Evolutionary conservation across 2,113 vertebrate genomes (phyloP).

Genomic region (Tragelaphus buxtoni): DNA sequence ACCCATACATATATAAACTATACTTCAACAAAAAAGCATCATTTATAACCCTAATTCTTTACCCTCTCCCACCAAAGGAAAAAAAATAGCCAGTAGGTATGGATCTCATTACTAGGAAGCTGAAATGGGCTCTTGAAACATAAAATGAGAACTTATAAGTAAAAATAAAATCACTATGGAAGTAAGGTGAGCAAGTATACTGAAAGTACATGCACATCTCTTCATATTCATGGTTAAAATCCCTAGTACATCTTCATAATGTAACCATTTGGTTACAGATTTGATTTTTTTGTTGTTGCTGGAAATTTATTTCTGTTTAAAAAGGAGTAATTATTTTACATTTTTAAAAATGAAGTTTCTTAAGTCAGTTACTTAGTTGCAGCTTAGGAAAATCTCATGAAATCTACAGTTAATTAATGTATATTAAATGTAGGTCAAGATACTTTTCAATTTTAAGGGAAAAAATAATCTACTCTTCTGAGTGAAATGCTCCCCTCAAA

Average conservation of each 20-base stretch:
- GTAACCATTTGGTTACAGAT: neutral
- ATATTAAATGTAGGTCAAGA: neutral
- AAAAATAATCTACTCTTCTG: constrained; percentile 9
- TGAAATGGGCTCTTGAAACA: neutral
- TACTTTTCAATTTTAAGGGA: neutral
- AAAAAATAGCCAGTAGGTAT: neutral
- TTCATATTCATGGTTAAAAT: neutral
- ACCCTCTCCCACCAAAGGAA: neutral
- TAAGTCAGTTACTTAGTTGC: neutral
- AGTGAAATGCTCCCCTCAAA: neutral
- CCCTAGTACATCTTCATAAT: neutral
- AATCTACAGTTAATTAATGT: neutral
- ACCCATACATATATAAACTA: neutral
- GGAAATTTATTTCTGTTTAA: neutral
- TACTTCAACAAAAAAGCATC: neutral
- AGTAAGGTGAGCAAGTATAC: neutral
- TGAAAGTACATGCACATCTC: neutral
- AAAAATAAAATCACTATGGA: neutral
- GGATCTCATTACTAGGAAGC: neutral
- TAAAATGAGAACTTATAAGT: neutral
- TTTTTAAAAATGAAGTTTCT: neutral
- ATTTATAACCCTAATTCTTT: neutral
- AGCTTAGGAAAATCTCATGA: neutral
- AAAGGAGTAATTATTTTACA: neutral
- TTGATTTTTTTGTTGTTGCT: neutral